Base-by-base conservation (phyloP, 2,888 invertebrate genomes). In the Siphonodentalium dalli region DNA sequence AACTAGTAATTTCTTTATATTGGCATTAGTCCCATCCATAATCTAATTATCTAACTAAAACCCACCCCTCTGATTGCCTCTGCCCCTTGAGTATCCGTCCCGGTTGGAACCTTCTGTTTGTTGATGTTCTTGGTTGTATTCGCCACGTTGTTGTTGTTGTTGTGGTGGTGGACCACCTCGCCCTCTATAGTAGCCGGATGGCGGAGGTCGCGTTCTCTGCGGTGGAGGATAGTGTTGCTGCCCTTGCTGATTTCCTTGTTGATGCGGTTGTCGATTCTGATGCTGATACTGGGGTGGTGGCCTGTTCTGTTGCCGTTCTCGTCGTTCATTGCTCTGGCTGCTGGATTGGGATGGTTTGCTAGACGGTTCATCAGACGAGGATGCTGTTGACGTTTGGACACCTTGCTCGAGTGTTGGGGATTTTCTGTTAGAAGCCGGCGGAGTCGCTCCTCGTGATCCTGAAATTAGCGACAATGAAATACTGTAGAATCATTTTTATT, bases 401-500 rank as follows among this genome's bases (percentile, higher is more conserved):
- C 90, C 89, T 83, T 92, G 90, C 80, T 94, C 93, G 66, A 88
- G 87, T 2, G 92, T 91, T 20, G 76, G 74, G 8, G 74, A 74
- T 56, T 73, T 72, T 28, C 74, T 61, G 40, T 58, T 72, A 7
- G 70, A 66, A 21, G 23, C 38, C 33, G 78, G 74, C 6, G 81
- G 80, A 28, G 81, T 65, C 87, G 88, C 51, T 38, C 77, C 73
- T 45, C 78, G 64, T 26, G 79, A 78, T 43, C 74, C 78, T 74
- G 39, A 4, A 54, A 54, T 37, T 28, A 37, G n/a, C n/a, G n/a
- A n/a, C n/a, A n/a, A n/a, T n/a, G n/a, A n/a, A n/a, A n/a, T n/a
- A n/a, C n/a, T n/a, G 18, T 28, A 35, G 21, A 42, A 35, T 34
- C 28, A 24, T 33, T 31, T 3, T 11, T 11, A 28, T 20, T n/a